Conservation (phyloP, 1,140 invertebrate genomes). For the Sipha flava region DNA sequence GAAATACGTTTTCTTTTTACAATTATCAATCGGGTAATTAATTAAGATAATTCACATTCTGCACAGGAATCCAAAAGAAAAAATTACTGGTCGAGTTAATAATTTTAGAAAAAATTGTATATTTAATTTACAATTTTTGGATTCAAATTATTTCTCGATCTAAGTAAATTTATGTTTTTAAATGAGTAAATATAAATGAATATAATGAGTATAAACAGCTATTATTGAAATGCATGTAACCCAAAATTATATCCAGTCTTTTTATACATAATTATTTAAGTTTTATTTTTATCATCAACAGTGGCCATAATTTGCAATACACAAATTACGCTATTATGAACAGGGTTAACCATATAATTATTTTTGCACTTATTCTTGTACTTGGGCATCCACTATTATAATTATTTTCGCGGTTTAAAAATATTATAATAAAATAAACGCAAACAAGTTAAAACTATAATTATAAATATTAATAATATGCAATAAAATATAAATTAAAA, state of each 20-base stretch:
- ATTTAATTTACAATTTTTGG: no score
- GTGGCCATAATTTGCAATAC: neutral
- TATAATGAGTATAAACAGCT: no score
- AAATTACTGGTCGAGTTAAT: no score
- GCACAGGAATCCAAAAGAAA: no score
- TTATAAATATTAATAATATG: no score
- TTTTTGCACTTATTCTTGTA: neutral
- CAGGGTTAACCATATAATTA: neutral
- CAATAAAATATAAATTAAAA: neutral
- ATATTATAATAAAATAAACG: neutral
- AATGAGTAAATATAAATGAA: no score
- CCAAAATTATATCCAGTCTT: neutral
- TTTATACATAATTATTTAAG: neutral
- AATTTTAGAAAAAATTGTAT: no score
- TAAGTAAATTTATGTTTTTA: no score
- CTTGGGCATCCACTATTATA: neutral
- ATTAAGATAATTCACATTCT: no score
- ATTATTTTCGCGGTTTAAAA: neutral
- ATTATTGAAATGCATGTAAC: neutral
- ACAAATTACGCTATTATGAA: neutral
- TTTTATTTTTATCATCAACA: neutral
- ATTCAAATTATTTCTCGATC: no score
- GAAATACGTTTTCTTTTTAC: no score
- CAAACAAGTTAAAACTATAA: neutral
- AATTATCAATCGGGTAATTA: no score